A percentile compares a stretch with the other conserved stretches of the same genome.
These are phyloP conservation scores for Polyodon spathula DNA, from an alignment of 2,113 vertebrate genomes.

Conservation along the genomic window DNA sequence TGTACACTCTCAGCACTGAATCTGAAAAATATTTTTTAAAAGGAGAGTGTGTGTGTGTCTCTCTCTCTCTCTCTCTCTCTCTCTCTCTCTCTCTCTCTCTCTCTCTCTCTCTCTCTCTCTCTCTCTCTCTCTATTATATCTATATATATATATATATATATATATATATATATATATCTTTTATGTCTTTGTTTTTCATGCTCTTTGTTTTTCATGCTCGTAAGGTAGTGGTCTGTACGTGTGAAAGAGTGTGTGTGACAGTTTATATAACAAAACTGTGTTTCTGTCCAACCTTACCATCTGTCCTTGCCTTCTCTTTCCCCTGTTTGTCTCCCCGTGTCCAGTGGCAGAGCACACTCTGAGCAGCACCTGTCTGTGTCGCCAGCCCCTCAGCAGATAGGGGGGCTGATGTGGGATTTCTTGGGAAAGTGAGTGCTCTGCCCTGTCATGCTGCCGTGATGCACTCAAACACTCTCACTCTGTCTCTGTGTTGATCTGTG, in stretches of 20 bases:
- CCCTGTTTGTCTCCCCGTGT: constrained; percentile 35
- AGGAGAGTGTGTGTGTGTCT: too few relatives aligned
- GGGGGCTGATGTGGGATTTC: constrained; percentile 58
- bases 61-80: too few relatives aligned
- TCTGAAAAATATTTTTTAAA: too few relatives aligned
- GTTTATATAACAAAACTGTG: background rate
- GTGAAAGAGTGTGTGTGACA: constrained; percentile 35
- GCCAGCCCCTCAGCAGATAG: constrained; percentile 57
- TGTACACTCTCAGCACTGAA: too few relatives aligned
- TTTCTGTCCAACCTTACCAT: constrained; percentile 47
- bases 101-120: too few relatives aligned
- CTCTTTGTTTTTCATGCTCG: constrained; percentile 12
- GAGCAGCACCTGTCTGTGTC: constrained; percentile 60
- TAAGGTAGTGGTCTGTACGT: constrained; percentile 25
- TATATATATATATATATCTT: too few relatives aligned
- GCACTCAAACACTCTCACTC: constrained; percentile 26
- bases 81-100: too few relatives aligned
- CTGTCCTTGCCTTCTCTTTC: constrained; percentile 38
- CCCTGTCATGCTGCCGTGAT: constrained; percentile 39
- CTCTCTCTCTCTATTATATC: too few relatives aligned
- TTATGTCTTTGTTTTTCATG: constrained; percentile 10
- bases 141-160: too few relatives aligned
- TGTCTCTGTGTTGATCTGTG: constrained; percentile 10
- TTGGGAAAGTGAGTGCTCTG: constrained; percentile 65
- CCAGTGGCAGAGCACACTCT: constrained; percentile 60